phyloP scores from a whole-genome alignment of 2,113 vertebrate species.

The Taurulus bubalis region DNA sequence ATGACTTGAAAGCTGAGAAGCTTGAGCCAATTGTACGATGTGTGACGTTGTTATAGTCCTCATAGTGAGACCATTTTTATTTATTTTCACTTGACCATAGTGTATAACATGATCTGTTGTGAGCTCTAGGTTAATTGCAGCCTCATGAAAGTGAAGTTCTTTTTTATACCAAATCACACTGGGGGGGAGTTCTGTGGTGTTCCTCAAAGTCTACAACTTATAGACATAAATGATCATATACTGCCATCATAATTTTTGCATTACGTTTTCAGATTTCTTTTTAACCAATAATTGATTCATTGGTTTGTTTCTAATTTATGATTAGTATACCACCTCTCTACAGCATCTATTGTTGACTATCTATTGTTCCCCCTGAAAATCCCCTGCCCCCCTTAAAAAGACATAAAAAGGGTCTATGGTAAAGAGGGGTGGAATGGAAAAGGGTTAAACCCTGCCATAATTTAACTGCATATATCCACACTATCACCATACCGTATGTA shows the following conservation, averaged over 20 bases:
- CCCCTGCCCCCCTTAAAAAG: not conserved
- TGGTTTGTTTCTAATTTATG: not conserved
- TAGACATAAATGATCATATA: not conserved
- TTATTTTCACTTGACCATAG: not conserved
- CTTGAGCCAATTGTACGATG: not conserved
- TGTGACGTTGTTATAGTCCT: not conserved
- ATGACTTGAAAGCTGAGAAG: not conserved
- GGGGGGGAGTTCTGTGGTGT: not conserved
- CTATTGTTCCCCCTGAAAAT: not conserved
- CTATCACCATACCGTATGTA: conserved; percentile 29
- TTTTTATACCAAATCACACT: too few species aligned
- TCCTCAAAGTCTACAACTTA: not conserved
- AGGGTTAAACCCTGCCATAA: conserved; percentile 21
- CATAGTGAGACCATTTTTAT: conserved; percentile 15
- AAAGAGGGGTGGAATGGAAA: not conserved
- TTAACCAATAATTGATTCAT: not conserved
- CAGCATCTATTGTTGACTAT: not conserved
- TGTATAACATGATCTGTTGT: not conserved
- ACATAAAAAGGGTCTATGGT: not conserved
- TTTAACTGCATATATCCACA: conserved; percentile 46
- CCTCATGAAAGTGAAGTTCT: too few species aligned
- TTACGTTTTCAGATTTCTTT: not conserved
- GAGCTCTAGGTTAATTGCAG: not conserved
- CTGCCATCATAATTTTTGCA: not conserved
- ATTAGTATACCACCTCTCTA: not conserved